Conservation (phyloP, 1,140 invertebrate species). For the Drosophila melanica region DNA sequence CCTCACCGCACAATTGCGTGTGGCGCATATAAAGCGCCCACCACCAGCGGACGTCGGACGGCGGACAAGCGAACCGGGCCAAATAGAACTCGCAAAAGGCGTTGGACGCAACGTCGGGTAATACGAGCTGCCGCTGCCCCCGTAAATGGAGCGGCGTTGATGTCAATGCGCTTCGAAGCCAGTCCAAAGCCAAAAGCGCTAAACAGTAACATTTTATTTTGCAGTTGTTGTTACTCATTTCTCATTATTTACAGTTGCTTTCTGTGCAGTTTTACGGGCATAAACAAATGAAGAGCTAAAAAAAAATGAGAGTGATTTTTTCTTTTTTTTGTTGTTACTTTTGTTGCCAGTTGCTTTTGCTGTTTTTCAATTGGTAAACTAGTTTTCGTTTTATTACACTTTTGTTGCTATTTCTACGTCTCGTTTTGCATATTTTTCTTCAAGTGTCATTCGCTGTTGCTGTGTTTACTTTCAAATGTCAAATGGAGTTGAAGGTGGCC, state of each 20-base stretch:
- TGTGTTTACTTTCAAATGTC: slow-evolving; percentile 77
- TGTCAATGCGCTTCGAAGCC: slow-evolving; percentile 66
- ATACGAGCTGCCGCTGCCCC: slow-evolving; percentile 59
- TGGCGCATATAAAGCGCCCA: slow-evolving; percentile 67
- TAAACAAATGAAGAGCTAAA: slow-evolving; percentile 61
- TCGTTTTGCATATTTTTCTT: slow-evolving; percentile 72
- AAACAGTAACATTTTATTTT: slow-evolving; percentile 34
- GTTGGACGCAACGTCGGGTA: slow-evolving; percentile 63
- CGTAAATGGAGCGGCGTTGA: slow-evolving; percentile 73
- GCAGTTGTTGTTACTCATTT: slow-evolving; percentile 19
- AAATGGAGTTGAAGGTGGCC: slow-evolving; percentile 79
- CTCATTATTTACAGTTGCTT: slow-evolving; percentile 44
- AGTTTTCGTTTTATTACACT: slow-evolving; percentile 45
- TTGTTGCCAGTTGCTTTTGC: slow-evolving; percentile 37
- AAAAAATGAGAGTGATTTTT: slow-evolving; percentile 76
- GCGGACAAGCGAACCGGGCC: slow-evolving; percentile 20
- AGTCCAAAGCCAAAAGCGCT: slow-evolving; percentile 27
- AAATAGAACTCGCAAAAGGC: slow-evolving; percentile 76
- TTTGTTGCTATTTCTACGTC: slow-evolving; percentile 42
- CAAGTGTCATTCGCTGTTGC: slow-evolving; percentile 47
- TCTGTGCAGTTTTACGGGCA: slow-evolving; percentile 48
- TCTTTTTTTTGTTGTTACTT: no score
- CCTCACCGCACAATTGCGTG: slow-evolving; percentile 77
- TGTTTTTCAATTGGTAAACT: slow-evolving; percentile 58
- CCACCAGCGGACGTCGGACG: slow-evolving; percentile 12